Evolutionary conservation across 2,113 vertebrate species (phyloP), one percentile per base, ranked within the genome.

Genomic region (Sminthopsis crassicaudata): DNA sequence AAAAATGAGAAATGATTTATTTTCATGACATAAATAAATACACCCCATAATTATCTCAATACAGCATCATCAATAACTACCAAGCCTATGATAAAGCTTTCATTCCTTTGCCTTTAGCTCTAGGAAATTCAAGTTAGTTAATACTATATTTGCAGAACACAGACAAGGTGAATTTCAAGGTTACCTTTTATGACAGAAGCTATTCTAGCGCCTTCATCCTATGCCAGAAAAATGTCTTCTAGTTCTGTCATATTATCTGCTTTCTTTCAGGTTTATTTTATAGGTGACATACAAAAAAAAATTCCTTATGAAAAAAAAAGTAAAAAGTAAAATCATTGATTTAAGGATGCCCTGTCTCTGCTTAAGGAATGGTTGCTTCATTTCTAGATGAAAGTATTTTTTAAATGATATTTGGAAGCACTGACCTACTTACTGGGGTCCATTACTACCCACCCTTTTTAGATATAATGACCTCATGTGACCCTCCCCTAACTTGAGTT

Each of bases 1-100:
- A 97, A 93, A 96, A 97, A 94, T 93, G 88, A 95, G 92, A 52
- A 94, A 97, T 97, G 92, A 98, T 92, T 76, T 8, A 93, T 96
- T 95, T 95, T 96, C 91, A 94, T 96, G 92, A 53, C 93, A 95
- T 92, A 97, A 96, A 84, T 94, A 97, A 98, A 96, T 36, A 96
- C 46, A 92, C 30, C 91, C 95, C 25, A 97, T 94, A 97, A 36
- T 97, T 91, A 96, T 96, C 91, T 91, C 95, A 95, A 97, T 50
- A 51, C 27, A 93, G 4, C 11, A 67, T 92, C 92, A 96, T 96
- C 92, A 98, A 94, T 96, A 97, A 97, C 53, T 84, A 95, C 91
- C 76, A 46, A 89, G 84, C 19, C 94, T 93, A 54, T 90, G 30
- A 96, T 94, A 67, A 92, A 91, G 51, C 92, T 91, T 57, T 91